Percentiles rank a stretch among this genome's conserved stretches.
Conservation (phyloP, 2,113 vertebrate species). For the Indicator maculatus region DNA sequence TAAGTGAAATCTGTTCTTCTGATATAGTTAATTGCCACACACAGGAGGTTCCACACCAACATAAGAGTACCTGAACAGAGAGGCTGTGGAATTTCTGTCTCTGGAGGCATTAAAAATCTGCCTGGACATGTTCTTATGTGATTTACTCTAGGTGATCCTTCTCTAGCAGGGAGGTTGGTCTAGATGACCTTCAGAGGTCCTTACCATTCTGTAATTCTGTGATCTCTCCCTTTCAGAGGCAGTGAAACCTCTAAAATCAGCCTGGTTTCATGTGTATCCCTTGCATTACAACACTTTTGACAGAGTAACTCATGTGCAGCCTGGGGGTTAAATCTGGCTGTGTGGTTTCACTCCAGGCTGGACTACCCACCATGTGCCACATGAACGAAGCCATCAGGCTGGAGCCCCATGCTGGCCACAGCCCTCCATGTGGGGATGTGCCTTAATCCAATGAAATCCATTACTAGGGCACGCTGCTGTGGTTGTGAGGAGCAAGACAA, state of each 20-base stretch:
- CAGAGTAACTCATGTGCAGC: background rate
- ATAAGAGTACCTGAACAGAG: background rate
- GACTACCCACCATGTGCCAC: background rate
- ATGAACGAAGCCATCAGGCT: background rate
- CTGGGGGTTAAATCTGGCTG: background rate
- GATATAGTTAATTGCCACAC: background rate
- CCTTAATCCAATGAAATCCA: background rate
- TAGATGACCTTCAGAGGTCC: no score
- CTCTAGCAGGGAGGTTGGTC: no score
- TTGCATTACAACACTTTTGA: background rate
- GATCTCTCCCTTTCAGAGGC: background rate
- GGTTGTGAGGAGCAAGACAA: slow-evolving; percentile 22
- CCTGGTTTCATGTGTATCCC: background rate
- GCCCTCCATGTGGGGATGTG: background rate
- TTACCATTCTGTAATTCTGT: no score
- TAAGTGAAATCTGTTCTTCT: background rate
- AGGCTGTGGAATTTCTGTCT: no score
- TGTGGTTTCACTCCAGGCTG: background rate
- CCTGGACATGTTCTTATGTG: no score
- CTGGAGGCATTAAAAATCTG: no score
- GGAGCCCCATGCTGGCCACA: background rate
- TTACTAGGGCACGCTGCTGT: background rate
- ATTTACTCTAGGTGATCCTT: no score
- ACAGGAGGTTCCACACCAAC: background rate
- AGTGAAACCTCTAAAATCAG: background rate